Percentiles rank a stretch among this genome's conserved stretches.
Conservation (phyloP, 2,888 invertebrate genomes). For the Alloplasta piceator region DNA sequence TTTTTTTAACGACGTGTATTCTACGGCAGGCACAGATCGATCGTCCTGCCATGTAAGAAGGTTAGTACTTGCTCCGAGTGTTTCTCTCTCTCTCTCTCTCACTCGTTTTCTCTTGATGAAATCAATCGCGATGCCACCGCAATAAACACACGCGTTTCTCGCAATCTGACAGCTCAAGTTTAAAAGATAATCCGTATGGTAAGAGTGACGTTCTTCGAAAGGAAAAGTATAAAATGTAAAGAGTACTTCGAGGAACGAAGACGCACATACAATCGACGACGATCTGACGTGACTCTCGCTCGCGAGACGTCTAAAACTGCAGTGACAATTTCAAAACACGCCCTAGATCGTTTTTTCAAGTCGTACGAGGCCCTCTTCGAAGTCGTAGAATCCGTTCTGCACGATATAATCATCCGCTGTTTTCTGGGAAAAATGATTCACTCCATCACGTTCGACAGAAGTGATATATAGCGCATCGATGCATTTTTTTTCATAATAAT, state of each 20-base stretch:
- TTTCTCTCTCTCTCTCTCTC: neutral
- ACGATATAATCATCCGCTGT: no score
- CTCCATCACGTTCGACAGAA: no score
- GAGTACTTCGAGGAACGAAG: no score
- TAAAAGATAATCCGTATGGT: conserved; percentile 19
- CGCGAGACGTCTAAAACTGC: conserved; percentile 54
- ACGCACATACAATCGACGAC: no score
- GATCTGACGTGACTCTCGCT: conserved; percentile 13
- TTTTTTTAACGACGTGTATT: conserved; percentile 57
- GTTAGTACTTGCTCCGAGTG: conserved; percentile 63
- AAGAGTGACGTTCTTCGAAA: conserved; percentile 35
- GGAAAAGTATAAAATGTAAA: neutral
- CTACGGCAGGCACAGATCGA: conserved; percentile 69
- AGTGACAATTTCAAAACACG: conserved; percentile 64
- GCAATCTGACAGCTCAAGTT: neutral
- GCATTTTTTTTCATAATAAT: no score
- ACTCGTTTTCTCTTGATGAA: neutral
- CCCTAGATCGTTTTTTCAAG: conserved; percentile 48
- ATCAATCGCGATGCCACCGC: no score
- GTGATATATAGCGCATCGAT: no score
- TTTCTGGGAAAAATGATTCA: no score
- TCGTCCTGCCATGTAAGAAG: conserved; percentile 72
- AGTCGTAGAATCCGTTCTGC: no score
- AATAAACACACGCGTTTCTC: conserved; percentile 13
- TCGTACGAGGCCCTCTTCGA: conserved; percentile 16